Base-by-base conservation (phyloP, 2,113 vertebrate species). In the Condylura cristata region DNA sequence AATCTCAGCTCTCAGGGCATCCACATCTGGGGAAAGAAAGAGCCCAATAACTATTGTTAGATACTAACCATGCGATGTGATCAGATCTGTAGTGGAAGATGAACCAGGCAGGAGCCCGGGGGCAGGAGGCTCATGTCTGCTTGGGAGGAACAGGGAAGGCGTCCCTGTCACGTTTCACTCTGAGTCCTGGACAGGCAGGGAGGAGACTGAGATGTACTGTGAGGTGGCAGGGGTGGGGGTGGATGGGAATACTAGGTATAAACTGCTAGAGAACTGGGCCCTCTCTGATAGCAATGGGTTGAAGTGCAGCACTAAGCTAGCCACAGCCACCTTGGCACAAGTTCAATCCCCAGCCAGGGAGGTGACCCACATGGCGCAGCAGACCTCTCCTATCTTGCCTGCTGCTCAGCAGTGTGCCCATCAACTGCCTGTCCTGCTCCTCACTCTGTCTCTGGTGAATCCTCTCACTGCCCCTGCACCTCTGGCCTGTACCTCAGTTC, bases 191-290 rank as follows among this genome's bases (percentile, higher is more conserved):
- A 17, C 41, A 46, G 74, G 51, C 51, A 56, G 80, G 32, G 68
- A 41, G 53, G 89, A 68, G 81, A 86, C 18, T 3, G 4, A n/a
- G 79, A 37, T 22, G 28, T 2, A 1, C 39, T 8, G 18, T 5
- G 48, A 28, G 48, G 41, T 30, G 60, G 28, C 53, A 56, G 28
- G 60, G 60, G 24, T 61, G 28, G 41, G 18, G 6, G 30, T 8
- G 13, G 14, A 0, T 32, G 16, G 56, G 32, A 46, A 30, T 0
- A 0, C 6, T 17, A 8, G 51, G 44, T 46, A 0, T n/a, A 20
- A 41, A 60, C 1, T 46, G 4, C 34, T 71, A 39, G 58, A 56
- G 30, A 34, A 37, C n/a, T n/a, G n/a, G n/a, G n/a, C n/a, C n/a
- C n/a, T n/a, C n/a, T n/a, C n/a, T n/a, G n/a, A n/a, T n/a, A n/a